These are phyloP conservation scores for Caenorhabditis remanei DNA, from an alignment of 1,140 invertebrate species.

Conservation along the genomic window DNA sequence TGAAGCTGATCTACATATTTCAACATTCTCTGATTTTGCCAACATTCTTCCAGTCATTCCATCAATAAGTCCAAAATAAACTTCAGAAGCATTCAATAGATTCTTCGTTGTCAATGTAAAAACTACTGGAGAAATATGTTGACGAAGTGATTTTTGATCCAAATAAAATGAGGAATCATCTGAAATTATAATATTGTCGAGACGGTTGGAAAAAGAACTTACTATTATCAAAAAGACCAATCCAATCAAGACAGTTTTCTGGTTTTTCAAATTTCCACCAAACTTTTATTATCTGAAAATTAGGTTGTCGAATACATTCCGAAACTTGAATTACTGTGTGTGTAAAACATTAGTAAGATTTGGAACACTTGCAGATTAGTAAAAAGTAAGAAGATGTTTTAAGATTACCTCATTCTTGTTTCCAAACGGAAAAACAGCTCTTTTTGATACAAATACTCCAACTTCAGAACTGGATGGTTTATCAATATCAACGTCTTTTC, in stretches of 20 bases:
- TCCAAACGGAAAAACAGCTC: conserved; percentile 6
- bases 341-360: no score
- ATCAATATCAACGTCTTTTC: conserved; percentile 2
- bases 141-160: conserved; percentile 30
- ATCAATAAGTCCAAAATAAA: conserved; percentile 28
- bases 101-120: conserved; percentile 28
- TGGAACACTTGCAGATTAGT: no score
- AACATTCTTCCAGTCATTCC: conserved; percentile 47
- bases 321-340: no score
- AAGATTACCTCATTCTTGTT: conserved; percentile 20
- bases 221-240: conserved; percentile 35
- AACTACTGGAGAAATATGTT: conserved; percentile 10
- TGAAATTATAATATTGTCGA: not conserved
- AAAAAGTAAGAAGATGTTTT: no score
- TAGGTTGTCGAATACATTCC: not conserved
- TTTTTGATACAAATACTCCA: conserved; percentile 37
- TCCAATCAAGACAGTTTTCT: conserved; percentile 16
- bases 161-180: conserved; percentile 40
- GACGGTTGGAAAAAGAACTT: not conserved
- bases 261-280: conserved; percentile 42
- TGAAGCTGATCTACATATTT: conserved; percentile 12
- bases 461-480: not conserved
- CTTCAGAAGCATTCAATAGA: conserved; percentile 25
- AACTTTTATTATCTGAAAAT: conserved; percentile 46
- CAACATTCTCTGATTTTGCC: conserved; percentile 3